Base-by-base conservation (phyloP, 92 coral and sea anemone genomes). In the Micromussa lordhowensis region DNA sequence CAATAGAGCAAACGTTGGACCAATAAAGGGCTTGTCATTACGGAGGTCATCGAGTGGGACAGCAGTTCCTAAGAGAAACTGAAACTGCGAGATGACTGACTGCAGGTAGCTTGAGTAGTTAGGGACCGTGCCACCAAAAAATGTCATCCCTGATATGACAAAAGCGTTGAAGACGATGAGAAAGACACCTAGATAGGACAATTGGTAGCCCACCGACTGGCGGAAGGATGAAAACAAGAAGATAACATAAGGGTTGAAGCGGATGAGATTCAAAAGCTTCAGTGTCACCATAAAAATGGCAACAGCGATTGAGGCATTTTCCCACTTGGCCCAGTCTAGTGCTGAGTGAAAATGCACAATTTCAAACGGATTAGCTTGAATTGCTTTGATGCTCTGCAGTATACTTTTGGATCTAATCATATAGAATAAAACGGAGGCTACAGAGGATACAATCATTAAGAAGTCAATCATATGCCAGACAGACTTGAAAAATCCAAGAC, bases 31-130 rank as follows among this genome's bases (percentile, higher is more conserved):
- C 29, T 68, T 82, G 19, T 88, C 76, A 2, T 73, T 85, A 19
- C 77, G 82, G 1, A 88, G 91, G 53, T 75, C 66, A 9, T 57
- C 68, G 3, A 88, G 81, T 1, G 91, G 91, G 8, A 88, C 82
- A 10, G 91, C 79, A 61, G 57, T 88, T 48, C 91, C 91, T 21
- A 88, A 54, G 30, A 88, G 79, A 38, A 88, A 88, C 35, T 88
- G 64, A 3, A 88, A 30, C 35, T 88, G 91, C 8, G 86, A 81
- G 5, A 88, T 51, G 54, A 82, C 68, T 17, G 86, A 77, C 4
- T 80, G 21, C 19, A 61, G 44, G 22, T 80, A 32, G 13, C 66
- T 88, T 2, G 85, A 78, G 44, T 80, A 88, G 44, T 55, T n/a
- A 22, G 36, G 53, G 31, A 84, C 84, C 58, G 31, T 76, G 36